Evolutionary conservation across 2,113 vertebrate species (phyloP), one percentile per base, ranked within the genome.

Genomic region (Cheilinus undulatus): DNA sequence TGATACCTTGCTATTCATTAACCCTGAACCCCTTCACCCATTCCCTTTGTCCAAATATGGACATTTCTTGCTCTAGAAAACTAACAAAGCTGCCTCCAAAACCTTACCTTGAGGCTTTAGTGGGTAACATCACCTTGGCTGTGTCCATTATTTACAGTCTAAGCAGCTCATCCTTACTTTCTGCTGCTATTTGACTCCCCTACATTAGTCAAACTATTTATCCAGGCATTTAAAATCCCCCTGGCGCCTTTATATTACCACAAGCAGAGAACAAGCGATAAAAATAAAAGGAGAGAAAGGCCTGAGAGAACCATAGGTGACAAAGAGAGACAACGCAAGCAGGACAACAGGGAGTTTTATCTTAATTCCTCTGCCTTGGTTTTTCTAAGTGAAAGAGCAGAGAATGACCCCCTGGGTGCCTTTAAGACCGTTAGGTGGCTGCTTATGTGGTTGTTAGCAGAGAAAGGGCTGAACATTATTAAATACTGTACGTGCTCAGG

Each of bases 211-310:
- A 6, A 96, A 96, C 95, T 96, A 95, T 95, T 95, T 94, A 95
- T 95, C 94, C 94, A 83, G 89, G 93, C 93, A 92, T 97, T 88
- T 96, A 94, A 95, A 95, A 96, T 95, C 95, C 95, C 95, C 93
- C 92, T 82, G 90, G 93, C 87, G 92, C 94, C 93, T 92, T 93
- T 94, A 95, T 90, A 95, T 93, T 84, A 92, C 83, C 90, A 94
- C 94, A 92, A 94, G 94, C 94, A 91, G 88, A 89, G 86, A 66
- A 62, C 22, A 0, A 46, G 60, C 13, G 50, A 38, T 1, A 57
- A 53, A 49, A 51, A 67, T 17, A 27, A 75, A 26, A 76, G 43
- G 57, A 28, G 48, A 73, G 91, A 95, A 54, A 64, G 57, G 20
- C 92, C 93, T 92, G 93, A 91, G 93, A 95, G 92, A 30, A 63